A percentile compares a stretch with the other conserved stretches of the same genome.
These are phyloP conservation scores for Pheucticus melanocephalus DNA, from an alignment of 2,113 vertebrate species.

Conservation along the genomic window DNA sequence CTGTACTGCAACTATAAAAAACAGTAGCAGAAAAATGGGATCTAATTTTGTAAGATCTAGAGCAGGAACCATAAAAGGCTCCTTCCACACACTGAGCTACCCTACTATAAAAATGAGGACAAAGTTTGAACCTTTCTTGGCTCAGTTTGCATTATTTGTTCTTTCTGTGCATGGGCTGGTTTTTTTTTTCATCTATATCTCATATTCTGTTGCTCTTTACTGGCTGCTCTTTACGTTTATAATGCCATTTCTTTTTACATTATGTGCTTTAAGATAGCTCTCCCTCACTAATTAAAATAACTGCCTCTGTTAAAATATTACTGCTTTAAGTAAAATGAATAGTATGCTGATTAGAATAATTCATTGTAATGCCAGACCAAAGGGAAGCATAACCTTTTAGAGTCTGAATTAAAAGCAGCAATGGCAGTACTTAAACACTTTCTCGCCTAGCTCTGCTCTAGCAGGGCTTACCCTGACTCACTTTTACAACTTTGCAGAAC, in stretches of 20 bases:
- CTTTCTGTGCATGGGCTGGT: not conserved
- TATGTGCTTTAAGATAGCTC: not conserved
- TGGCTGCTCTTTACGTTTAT: not conserved
- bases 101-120: not conserved
- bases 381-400: not conserved
- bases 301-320: not conserved
- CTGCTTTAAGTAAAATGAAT: slow-evolving; percentile 4
- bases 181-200: not conserved
- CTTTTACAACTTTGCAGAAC: not conserved
- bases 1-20: not conserved
- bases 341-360: not conserved
- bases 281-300: not conserved
- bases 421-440: not conserved
- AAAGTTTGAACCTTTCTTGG: not conserved
- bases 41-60: not conserved
- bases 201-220: not conserved
- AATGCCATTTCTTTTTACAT: not conserved
- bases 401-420: not conserved
- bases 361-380: not conserved
- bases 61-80: not conserved
- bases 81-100: not conserved
- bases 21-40: not conserved
- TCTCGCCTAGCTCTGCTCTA: not conserved
- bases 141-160: not conserved
- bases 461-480: not conserved